These are phyloP conservation scores for Anisognathus igniventris DNA, from an alignment of 2,797 vertebrate species.

Conservation along the genomic window DNA sequence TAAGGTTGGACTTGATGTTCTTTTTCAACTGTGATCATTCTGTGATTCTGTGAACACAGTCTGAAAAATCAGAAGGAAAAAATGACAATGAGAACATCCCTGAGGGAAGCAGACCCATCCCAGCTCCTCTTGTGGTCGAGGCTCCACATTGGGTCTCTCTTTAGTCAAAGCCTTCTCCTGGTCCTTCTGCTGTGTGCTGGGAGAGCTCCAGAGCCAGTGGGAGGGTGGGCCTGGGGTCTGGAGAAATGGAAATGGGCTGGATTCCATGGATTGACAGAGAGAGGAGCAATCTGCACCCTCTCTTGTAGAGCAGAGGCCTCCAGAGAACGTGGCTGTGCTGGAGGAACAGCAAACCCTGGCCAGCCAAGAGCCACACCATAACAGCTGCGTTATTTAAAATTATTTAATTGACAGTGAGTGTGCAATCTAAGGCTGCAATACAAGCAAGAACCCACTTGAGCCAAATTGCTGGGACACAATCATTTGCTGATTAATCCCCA, in stretches of 20 bases:
- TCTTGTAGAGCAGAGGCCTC: neutral
- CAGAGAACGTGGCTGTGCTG: neutral
- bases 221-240: neutral
- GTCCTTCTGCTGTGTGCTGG: fast-evolving
- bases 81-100: fast-evolving
- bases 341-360: neutral
- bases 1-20: neutral
- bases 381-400: neutral
- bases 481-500: neutral
- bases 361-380: neutral
- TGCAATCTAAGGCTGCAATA: neutral
- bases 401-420: neutral
- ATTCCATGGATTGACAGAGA: too few relatives aligned
- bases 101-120: neutral
- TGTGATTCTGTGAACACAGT: neutral
- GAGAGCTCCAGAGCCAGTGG: fast-evolving
- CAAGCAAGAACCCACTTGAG: neutral
- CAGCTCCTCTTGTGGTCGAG: neutral
- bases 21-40: neutral
- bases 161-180: fast-evolving
- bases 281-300: neutral
- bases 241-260: neutral
- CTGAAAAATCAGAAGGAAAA: neutral
- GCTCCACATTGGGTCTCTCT: fast-evolving
- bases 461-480: neutral